Conservation (phyloP, 2,888 invertebrate species). For the Acleris sparsana region DNA sequence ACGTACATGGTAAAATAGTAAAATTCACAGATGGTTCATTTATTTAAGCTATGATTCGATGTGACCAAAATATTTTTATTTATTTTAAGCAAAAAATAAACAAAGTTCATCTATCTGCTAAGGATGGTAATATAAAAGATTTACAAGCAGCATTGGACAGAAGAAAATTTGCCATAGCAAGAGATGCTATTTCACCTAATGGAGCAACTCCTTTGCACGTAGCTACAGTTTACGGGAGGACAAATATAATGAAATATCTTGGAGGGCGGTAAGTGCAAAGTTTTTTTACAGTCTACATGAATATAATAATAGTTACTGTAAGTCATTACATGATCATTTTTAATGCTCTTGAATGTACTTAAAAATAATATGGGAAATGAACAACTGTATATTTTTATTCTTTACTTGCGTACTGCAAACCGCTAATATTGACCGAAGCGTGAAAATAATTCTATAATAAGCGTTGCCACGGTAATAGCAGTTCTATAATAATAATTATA, state of each 20-base stretch:
- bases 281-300: not conserved
- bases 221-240: constrained; percentile 92
- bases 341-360: no score
- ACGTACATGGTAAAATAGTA: constrained; percentile 89
- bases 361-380: not conserved
- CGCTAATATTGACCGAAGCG: no score
- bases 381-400: not conserved
- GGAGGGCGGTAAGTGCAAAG: constrained; percentile 66
- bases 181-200: constrained; percentile 91
- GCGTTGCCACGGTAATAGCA: no score
- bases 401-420: no score
- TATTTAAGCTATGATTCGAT: no score
- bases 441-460: no score
- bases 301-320: not conserved
- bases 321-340: no score
- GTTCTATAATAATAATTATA: no score
- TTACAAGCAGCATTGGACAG: constrained; percentile 93
- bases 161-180: constrained; percentile 95
- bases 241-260: constrained; percentile 88
- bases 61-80: constrained; percentile 5
- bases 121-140: constrained; percentile 92
- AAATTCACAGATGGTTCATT: no score
- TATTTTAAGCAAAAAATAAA: constrained; percentile 92
- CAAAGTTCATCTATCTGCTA: constrained; percentile 92
- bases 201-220: constrained; percentile 94